Conservation (phyloP, 2,797 vertebrate genomes). For the Sorex maritimensis region DNA sequence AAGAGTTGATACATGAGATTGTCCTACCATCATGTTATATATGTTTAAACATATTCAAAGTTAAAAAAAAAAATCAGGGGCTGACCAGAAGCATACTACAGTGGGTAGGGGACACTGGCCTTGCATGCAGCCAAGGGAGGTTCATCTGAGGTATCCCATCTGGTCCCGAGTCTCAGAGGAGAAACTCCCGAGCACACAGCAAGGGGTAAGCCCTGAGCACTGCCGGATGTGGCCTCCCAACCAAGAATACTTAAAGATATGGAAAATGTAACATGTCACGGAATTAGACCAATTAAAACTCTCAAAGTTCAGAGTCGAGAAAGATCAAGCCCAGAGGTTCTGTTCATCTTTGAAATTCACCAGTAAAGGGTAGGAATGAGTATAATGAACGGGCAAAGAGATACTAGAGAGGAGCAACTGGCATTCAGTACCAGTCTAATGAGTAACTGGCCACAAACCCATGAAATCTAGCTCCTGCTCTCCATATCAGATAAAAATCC, state of each 20-base stretch:
- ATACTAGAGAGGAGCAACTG: background rate
- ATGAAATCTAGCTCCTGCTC: background rate
- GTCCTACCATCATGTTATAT: background rate
- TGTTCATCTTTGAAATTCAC: background rate
- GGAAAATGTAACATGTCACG: background rate
- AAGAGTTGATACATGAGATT: background rate
- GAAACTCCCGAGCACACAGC: too few species aligned
- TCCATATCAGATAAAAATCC: background rate
- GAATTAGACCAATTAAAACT: background rate
- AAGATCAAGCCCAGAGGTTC: background rate
- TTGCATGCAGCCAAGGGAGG: too few species aligned
- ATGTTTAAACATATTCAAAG: background rate
- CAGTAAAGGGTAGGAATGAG: background rate
- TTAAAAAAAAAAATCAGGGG: too few species aligned
- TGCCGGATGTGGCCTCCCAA: too few species aligned
- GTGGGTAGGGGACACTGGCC: too few species aligned
- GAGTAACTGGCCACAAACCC: background rate
- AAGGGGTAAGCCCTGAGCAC: too few species aligned
- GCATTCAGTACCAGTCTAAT: background rate
- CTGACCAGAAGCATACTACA: too few species aligned
- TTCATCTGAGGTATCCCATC: too few species aligned
- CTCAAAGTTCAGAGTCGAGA: constrained; percentile 3
- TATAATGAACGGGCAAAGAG: background rate
- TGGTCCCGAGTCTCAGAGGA: too few species aligned
- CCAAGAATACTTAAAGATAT: background rate